A percentile compares a stretch with the other conserved stretches of the same genome.
Evolutionary conservation across 2,113 vertebrate species (phyloP).

Genomic region (Amblyornis subalaris): DNA sequence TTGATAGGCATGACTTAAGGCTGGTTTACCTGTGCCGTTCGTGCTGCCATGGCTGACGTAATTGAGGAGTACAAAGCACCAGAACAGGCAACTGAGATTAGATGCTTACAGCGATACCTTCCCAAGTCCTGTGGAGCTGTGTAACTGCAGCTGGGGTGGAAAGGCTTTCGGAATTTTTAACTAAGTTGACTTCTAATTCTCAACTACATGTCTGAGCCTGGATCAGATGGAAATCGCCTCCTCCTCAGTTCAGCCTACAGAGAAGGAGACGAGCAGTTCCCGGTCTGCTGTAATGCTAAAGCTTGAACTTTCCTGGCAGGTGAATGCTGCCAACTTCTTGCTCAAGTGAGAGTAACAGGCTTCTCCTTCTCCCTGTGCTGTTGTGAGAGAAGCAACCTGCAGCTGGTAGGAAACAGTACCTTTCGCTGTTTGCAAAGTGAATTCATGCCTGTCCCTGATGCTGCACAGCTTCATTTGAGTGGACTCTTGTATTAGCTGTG

Average conservation of each 20-base stretch:
- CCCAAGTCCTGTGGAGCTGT: neutral
- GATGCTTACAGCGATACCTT: neutral
- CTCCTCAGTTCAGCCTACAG: neutral
- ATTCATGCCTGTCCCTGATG: neutral
- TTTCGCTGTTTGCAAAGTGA: neutral
- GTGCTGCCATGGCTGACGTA: neutral
- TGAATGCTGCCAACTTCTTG: neutral
- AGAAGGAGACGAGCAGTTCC: neutral
- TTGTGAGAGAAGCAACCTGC: neutral
- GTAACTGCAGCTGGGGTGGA: neutral
- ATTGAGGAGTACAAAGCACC: neutral
- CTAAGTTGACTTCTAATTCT: neutral
- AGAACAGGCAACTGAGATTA: neutral
- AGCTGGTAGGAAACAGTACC: neutral
- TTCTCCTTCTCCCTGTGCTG: neutral
- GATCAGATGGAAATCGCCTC: neutral
- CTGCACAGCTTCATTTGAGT: accelerated
- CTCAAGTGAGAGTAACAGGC: neutral
- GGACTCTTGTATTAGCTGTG: neutral
- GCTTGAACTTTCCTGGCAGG: neutral
- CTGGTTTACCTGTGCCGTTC: conserved; percentile 10
- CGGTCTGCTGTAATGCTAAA: neutral
- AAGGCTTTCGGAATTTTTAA: neutral
- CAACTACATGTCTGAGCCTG: neutral
- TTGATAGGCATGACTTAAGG: neutral